These are phyloP conservation scores for Carlito syrichta DNA, from an alignment of 2,113 vertebrate species.

Conservation along the genomic window DNA sequence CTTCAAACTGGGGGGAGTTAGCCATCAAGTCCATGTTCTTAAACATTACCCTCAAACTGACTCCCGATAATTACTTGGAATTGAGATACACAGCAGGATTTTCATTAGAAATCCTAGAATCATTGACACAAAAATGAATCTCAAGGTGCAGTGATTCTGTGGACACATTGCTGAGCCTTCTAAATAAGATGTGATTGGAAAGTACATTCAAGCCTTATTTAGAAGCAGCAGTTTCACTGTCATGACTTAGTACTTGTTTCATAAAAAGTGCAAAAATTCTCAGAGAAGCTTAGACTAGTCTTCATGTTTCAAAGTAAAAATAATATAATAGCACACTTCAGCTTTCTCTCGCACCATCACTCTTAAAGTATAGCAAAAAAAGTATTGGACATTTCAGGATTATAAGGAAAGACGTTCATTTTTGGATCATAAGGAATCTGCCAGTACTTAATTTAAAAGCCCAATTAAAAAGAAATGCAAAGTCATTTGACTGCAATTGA, in stretches of 20 bases:
- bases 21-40: too few species aligned
- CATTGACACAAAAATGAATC: not conserved
- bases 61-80: not conserved
- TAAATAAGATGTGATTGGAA: not conserved
- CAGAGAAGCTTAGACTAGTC: not conserved
- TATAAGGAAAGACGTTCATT: not conserved
- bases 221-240: not conserved
- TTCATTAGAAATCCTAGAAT: not conserved
- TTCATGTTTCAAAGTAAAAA: not conserved
- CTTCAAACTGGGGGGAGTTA: not conserved
- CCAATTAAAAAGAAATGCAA: not conserved
- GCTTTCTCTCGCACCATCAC: not conserved
- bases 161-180: not conserved
- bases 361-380: not conserved
- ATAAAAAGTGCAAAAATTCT: constrained; percentile 15
- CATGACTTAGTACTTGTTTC: not conserved
- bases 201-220: not conserved
- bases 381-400: not conserved
- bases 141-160: accelerated
- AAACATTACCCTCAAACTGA: not conserved
- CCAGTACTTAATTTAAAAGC: not conserved
- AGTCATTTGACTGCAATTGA: not conserved
- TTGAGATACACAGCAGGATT: not conserved
- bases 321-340: not conserved
- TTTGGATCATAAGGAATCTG: not conserved